These are phyloP conservation scores for Macrophya annulata DNA, from an alignment of 2,888 invertebrate species.

Conservation along the genomic window DNA sequence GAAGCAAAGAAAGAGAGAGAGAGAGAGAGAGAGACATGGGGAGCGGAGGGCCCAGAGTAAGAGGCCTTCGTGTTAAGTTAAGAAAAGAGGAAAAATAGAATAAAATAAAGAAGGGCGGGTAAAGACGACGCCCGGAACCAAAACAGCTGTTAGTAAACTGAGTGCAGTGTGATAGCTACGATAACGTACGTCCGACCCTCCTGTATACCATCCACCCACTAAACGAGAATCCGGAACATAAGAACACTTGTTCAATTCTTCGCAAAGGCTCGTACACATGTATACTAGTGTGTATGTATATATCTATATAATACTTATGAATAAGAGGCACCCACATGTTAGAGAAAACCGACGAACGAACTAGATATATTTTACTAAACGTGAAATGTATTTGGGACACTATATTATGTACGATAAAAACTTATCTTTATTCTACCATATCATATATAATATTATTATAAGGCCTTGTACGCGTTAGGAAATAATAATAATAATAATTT, in stretches of 20 bases:
- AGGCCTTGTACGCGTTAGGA: slow-evolving; percentile 22
- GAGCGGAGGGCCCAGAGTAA: background rate
- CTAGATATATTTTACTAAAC: background rate
- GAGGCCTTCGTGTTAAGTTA: background rate
- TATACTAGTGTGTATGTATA: background rate
- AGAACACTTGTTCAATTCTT: slow-evolving; percentile 10
- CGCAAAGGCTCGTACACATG: background rate
- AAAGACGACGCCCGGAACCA: slow-evolving; percentile 46
- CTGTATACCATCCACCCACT: background rate
- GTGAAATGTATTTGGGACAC: slow-evolving; percentile 40
- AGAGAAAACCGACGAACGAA: slow-evolving; percentile 3
- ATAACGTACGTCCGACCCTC: background rate
- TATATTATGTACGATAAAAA: background rate
- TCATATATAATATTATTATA: background rate
- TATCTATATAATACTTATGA: background rate
- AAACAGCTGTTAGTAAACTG: slow-evolving; percentile 39
- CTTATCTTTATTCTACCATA: slow-evolving; percentile 35
- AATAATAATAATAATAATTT: background rate
- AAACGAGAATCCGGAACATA: slow-evolving; percentile 44
- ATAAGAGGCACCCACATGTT: background rate
- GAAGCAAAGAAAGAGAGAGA: background rate
- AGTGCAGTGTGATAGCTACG: slow-evolving; percentile 10
- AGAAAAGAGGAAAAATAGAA: background rate
- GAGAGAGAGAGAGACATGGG: no score
- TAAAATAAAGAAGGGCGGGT: background rate